phyloP scores from a whole-genome alignment of 2,797 vertebrate genomes.

The Synanceia verrucosa region DNA sequence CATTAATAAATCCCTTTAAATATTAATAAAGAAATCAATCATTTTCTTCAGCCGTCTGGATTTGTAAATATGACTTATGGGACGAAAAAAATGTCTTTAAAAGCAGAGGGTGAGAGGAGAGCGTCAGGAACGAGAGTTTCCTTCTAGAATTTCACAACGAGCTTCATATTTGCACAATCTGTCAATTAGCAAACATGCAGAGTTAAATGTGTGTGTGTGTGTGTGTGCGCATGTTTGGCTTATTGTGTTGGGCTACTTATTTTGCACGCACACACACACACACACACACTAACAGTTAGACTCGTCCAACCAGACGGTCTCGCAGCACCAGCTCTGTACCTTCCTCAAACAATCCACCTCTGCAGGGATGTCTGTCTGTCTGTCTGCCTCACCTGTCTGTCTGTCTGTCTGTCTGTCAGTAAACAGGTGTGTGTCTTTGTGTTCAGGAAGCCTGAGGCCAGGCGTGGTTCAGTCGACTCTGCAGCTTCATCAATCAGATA shows the following conservation, averaged over 20 bases:
- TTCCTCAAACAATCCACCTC: constrained; percentile 73
- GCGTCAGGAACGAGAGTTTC: not conserved
- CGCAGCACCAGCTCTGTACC: constrained; percentile 75
- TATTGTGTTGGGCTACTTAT: constrained; percentile 41
- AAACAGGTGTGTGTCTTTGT: constrained; percentile 17
- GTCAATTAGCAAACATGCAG: constrained; percentile 57
- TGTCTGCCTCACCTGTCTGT: constrained; percentile 16
- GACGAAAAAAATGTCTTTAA: too few relatives aligned
- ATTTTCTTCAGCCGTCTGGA: not conserved
- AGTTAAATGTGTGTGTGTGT: constrained; percentile 24
- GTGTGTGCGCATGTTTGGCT: constrained; percentile 27
- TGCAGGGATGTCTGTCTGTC: constrained; percentile 14
- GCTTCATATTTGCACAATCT: constrained; percentile 56
- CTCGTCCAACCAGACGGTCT: constrained; percentile 81
- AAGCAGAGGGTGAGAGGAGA: not conserved
- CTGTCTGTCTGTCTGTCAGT: constrained; percentile 8
- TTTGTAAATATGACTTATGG: not conserved
- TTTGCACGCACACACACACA: constrained; percentile 39
- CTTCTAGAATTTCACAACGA: constrained; percentile 10
- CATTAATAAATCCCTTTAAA: too few relatives aligned
- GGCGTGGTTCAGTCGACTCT: constrained; percentile 53
- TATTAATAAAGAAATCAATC: too few relatives aligned
- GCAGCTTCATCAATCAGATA: constrained; percentile 55
- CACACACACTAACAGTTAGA: constrained; percentile 68
- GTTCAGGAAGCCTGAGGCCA: constrained; percentile 14